Evolutionary conservation across 2,888 invertebrate species (phyloP), one percentile per base, ranked within the genome.

Genomic region (Piscicola geometra): DNA sequence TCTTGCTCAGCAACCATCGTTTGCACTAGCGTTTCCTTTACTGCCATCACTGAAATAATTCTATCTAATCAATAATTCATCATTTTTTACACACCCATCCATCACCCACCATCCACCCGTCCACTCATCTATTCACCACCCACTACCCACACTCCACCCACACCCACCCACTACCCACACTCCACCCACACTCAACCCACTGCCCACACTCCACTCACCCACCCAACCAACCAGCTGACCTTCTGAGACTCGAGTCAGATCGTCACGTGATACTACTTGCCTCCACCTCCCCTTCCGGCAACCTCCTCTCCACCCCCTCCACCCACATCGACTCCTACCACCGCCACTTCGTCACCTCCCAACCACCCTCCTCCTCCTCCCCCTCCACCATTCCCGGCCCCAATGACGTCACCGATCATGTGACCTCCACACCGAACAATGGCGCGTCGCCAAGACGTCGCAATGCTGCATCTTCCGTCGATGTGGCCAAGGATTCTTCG

Each of bases 181-280:
- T 9, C 21, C 50, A 9, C 50, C 21, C 60, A 56, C 21, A 56
- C 60, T 56, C 60, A 56, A 56, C 60, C 21, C 3, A 15, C 60
- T 5, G n/a, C 5, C 60, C 60, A 56, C 9, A 56, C 5, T 9
- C 21, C 50, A 9, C 50, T 47, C 60, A 56, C 60, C 25, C 60
- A 18, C 60, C 25, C 60, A 25, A 5, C 21, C 60, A 52, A 73
- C 50, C 73, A 73, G 73, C 60, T 15, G 73, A 73, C 64, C 73
- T 73, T n/a, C 32, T 73, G n/a, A 1, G 73, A 64, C 64, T 73
- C n/a, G 73, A 73, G 41, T 73, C 73, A 1, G 73, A 73, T 33
- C 60, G 73, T 1, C 64, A 64, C 5, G n/a, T 73, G 60, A n/a
- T n/a, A n/a, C 9, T 73, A 15, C 25, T 56, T 9, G 25, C 60